Evolutionary conservation across 2,113 vertebrate genomes (phyloP).

Genomic region (Lophura nycthemera): DNA sequence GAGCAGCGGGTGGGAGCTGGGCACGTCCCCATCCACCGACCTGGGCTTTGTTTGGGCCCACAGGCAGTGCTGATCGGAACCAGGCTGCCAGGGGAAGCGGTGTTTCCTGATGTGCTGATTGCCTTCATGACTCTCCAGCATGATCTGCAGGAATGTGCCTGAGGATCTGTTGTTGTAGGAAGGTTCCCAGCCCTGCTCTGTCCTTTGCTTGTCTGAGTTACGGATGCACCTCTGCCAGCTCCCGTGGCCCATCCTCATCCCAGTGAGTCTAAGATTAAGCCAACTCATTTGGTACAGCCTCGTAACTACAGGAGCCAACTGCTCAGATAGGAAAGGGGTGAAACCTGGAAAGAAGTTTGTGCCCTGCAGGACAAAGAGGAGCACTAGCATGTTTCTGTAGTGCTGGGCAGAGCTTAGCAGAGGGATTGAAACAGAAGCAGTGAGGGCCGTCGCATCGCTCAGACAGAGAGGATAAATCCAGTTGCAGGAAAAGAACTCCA

Average conservation of each 20-base stretch:
- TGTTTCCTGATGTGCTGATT: not conserved
- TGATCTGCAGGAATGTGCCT: not conserved
- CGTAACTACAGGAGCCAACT: not conserved
- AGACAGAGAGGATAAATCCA: not conserved
- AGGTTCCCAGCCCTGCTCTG: not conserved
- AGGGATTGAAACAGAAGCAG: not conserved
- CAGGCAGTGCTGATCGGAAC: not conserved
- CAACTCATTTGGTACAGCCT: not conserved
- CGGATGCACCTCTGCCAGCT: not conserved
- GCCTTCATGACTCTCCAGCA: not conserved
- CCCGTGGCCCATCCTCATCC: not conserved
- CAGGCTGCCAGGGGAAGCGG: not conserved
- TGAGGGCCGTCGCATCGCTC: not conserved
- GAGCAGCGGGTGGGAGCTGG: not conserved
- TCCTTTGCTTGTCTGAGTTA: not conserved
- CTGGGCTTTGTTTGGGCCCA: not conserved
- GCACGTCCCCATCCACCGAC: not conserved
- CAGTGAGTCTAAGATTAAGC: fast-evolving
- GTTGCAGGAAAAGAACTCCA: not conserved
- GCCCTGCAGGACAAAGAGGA: not conserved
- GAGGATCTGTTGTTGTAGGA: not conserved
- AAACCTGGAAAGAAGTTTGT: not conserved
- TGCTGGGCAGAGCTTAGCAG: not conserved
- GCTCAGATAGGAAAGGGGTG: not conserved
- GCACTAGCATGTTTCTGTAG: not conserved